Evolutionary conservation across 1,140 invertebrate species (phyloP).

Genomic region (Cepaea nemoralis): DNA sequence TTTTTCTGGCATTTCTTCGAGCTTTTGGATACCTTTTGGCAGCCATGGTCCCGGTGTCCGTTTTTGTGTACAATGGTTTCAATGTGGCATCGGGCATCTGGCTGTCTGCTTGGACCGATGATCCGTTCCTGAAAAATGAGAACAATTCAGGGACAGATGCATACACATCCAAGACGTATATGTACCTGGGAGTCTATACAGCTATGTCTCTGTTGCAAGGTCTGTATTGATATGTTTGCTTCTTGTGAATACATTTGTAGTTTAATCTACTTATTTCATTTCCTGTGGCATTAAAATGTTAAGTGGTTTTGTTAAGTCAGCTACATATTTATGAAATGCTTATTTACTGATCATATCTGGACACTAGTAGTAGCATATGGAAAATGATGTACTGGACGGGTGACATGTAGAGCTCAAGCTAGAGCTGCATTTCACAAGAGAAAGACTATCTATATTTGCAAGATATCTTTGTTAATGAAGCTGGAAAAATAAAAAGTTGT

Average conservation of each 20-base stretch:
- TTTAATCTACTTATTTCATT: background rate
- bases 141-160: background rate
- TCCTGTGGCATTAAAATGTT: no score
- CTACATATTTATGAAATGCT: no score
- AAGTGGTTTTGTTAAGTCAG: no score
- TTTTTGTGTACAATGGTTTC: constrained; percentile 77
- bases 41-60: constrained; percentile 82
- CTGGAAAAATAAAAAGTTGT: no score
- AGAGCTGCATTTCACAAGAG: no score
- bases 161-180: constrained; percentile 29
- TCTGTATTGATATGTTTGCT: background rate
- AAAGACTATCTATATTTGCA: no score
- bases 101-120: constrained; percentile 48
- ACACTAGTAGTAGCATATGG: no score
- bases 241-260: background rate
- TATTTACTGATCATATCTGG: no score
- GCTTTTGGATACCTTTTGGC: constrained; percentile 85
- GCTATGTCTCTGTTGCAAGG: constrained; percentile 42
- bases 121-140: constrained; percentile 36
- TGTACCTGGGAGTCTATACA: constrained; percentile 41
- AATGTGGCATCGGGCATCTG: constrained; percentile 38
- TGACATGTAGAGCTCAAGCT: no score
- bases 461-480: no score
- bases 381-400: no score
- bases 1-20: constrained; percentile 89